Evolutionary conservation across 1,140 invertebrate genomes (phyloP), one percentile per base, ranked within the genome.

Genomic region (Coelopa frigida): DNA sequence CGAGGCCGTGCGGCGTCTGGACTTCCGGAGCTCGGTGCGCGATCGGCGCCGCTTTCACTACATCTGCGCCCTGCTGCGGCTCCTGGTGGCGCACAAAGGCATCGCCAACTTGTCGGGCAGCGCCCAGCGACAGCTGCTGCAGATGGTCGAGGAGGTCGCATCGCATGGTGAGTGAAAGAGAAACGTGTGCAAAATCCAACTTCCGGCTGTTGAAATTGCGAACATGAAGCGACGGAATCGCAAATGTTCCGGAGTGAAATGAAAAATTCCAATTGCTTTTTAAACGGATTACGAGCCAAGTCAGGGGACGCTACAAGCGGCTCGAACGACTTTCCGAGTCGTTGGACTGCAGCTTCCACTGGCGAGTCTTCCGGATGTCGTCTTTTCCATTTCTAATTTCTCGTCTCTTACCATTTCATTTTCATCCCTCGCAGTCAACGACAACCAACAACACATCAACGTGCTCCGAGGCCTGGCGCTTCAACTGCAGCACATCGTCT

Each of bases 31-130:
- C 48, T 94, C 94, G 3, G 92, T 96, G 23, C 84, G 86, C 44
- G 94, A 99, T 72, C 87, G 89, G 12, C 80, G 92, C 41, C 77
- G 94, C 42, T 97, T 98, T 72, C 94, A 95, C 70, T 99, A 97
- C 71, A 93, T 97, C 55, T 94, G 89, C 59, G 91, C 93, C 55
- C 74, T 98, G 26, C 72, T 98, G 43, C 84, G 93, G 62, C 74
- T 97, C 22, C 73, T 98, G 31, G 83, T 98, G 24, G 84, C 86
- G 35, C 83, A 83, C 43, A 84, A 90, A 64, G 84, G 85, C 56
- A 76, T 94, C 57, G 81, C 83, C 38, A 68, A 59, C 27, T 74
- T 98, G 18, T 92, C 92, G 51, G 95, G 94, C 18, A 89, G 89
- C 55, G 90, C 92, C 22, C 92, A 97, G 69, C 90, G 93, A 65